phyloP scores from a whole-genome alignment of 1,140 invertebrate species.

The Ptiloglossa arizonensis region DNA sequence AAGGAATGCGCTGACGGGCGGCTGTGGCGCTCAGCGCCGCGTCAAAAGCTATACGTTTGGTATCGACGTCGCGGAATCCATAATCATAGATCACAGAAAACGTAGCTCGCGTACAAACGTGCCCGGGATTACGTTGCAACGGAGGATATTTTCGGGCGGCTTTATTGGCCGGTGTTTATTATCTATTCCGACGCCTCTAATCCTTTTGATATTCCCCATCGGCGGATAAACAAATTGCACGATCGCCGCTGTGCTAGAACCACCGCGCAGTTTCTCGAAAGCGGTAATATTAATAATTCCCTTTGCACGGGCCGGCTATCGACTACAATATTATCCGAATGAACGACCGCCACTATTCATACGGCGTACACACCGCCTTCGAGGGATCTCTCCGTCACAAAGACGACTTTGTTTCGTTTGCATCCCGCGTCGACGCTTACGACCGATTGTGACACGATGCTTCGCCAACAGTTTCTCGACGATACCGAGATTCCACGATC shows the following conservation, averaged over 20 bases:
- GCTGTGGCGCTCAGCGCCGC: conserved; percentile 1
- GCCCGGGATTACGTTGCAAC: conserved; percentile 42
- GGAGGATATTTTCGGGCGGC: conserved; percentile 73
- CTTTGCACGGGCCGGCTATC: conserved; percentile 56
- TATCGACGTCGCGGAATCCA: conserved; percentile 68
- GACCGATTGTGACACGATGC: conserved; percentile 44
- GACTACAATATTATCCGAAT: conserved; percentile 62
- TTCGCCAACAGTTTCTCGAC: background rate
- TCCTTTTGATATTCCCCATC: conserved; percentile 76
- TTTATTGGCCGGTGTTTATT: conserved; percentile 77
- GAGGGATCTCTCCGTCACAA: conserved; percentile 54
- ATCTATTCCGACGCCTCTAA: conserved; percentile 71
- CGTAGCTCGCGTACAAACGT: conserved; percentile 25
- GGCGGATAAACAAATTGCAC: conserved; percentile 72
- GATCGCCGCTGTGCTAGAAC: conserved; percentile 55
- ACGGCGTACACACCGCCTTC: background rate
- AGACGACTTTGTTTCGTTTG: conserved; percentile 73
- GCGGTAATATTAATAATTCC: conserved; percentile 73
- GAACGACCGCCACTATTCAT: conserved; percentile 21
- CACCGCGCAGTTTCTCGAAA: conserved; percentile 63
- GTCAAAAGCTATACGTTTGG: conserved; percentile 53
- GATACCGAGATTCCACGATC: no score
- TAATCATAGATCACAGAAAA: conserved; percentile 72
- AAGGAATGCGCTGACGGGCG: background rate
- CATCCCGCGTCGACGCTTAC: conserved; percentile 51